Conservation (phyloP, 2,113 vertebrate species). For the Neolamprologus cancellatus region DNA sequence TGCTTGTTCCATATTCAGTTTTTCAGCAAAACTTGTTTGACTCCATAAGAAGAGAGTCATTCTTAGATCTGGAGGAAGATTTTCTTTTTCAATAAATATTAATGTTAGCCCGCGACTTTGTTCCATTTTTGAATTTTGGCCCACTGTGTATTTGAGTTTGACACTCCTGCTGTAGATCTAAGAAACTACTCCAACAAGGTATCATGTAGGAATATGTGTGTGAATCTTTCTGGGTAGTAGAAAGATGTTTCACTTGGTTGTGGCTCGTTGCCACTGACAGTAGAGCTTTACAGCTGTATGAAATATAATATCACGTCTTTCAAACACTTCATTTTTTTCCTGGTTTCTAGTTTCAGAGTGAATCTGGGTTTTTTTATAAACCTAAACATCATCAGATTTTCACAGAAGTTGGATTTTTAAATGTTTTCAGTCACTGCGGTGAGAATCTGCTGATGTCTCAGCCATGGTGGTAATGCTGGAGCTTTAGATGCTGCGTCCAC, state of each 20-base stretch:
- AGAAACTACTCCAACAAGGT: not conserved
- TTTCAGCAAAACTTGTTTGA: no score
- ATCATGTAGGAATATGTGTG: not conserved
- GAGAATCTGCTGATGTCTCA: not conserved
- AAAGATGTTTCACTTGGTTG: not conserved
- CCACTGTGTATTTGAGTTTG: no score
- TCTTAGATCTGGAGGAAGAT: no score
- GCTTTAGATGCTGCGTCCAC: not conserved
- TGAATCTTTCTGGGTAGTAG: not conserved
- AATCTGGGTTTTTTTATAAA: fast-evolving
- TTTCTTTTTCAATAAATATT: no score
- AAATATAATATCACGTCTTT: not conserved
- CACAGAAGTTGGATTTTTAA: not conserved
- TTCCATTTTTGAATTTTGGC: no score
- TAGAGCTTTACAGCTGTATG: not conserved
- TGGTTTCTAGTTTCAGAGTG: not conserved
- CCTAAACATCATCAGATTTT: not conserved
- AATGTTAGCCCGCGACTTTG: no score
- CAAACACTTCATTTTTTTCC: not conserved
- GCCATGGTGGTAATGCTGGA: fast-evolving
- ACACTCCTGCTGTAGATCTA: not conserved
- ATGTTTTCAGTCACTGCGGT: not conserved
- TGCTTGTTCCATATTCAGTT: no score
- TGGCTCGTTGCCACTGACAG: not conserved
- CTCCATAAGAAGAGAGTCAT: no score